A percentile compares a stretch with the other conserved stretches of the same genome.
Conservation (phyloP, 2,888 invertebrate genomes). For the Mechanitis mazaeus region DNA sequence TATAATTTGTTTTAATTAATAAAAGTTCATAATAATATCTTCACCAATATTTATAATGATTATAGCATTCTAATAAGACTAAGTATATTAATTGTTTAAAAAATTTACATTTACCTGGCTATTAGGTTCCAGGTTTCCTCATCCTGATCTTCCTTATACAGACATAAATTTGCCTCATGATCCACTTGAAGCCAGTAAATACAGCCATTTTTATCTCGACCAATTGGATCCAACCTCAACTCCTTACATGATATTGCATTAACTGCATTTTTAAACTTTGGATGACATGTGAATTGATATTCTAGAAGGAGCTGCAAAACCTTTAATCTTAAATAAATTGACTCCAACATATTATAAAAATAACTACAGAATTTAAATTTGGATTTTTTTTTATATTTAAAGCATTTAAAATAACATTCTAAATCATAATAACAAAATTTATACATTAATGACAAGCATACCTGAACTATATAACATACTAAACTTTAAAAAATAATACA, state of each 20-base stretch:
- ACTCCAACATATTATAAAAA: not conserved
- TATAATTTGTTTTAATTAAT: too few relatives aligned
- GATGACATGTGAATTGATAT: constrained; percentile 95
- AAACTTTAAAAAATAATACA: not conserved
- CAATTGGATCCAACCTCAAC: constrained; percentile 91
- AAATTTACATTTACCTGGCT: constrained; percentile 78
- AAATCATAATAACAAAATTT: too few relatives aligned
- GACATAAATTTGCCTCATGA: constrained; percentile 89
- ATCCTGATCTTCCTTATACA: constrained; percentile 97
- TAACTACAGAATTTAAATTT: too few relatives aligned
- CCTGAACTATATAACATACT: too few relatives aligned
- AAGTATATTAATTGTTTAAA: not conserved
- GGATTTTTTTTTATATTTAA: too few relatives aligned
- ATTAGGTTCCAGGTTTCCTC: constrained; percentile 97
- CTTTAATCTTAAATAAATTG: constrained; percentile 9
- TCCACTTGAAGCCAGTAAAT: constrained; percentile 97
- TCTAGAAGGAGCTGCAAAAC: constrained; percentile 87
- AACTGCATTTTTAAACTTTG: constrained; percentile 93
- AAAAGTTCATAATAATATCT: too few relatives aligned
- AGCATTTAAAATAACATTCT: too few relatives aligned
- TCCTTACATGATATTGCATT: constrained; percentile 87
- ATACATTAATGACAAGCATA: not conserved
- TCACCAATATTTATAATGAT: too few relatives aligned
- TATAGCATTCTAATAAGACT: not conserved
- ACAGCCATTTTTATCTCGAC: constrained; percentile 92